Base-by-base conservation (phyloP, 2,888 invertebrate genomes). In the Timandra comae region DNA sequence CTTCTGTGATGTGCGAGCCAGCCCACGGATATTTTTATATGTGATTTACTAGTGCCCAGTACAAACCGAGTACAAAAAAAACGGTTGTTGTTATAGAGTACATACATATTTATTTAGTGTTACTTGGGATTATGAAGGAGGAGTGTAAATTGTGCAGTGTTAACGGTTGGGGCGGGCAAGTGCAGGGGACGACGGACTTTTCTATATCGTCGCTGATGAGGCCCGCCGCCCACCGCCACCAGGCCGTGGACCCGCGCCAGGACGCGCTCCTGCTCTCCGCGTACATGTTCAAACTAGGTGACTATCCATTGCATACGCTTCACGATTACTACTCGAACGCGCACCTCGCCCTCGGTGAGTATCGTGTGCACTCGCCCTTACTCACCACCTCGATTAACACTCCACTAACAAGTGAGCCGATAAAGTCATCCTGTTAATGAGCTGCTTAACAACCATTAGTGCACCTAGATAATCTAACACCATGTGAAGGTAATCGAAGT, bases 41-140 rank as follows among this genome's bases (percentile, higher is more conserved):
- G 84, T 85, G 80, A 85, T 85, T 84, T 84, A 85, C 66, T 72
- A 80, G 79, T 80, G 80, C 78, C 81, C 75, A 77, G 85, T 85
- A 85, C 85, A 84, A 81, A 82, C 82, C 84, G 81, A 85, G 85
- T 85, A 85, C 85, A 81, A 82, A 78, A 84, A 82, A 84, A 82
- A 74, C 77, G 81, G 80, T 77, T 61, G 63, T 52, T 50, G 42
- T 24, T 52, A 66, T 59, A 76, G 64, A 64, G 45, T 64, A 58
- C n/a, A n/a, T n/a, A n/a, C n/a, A n/a, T 69, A 63, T 69, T 62
- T 58, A 58, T 58, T 41, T 46, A 49, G 49, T 41, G 49, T 30
- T 40, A 38, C 43, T 60, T 3, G 57, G 46, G 62, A 70, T 53
- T 35, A 86, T 86, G 86, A 86, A 86, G 68, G 84, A 86, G 60